phyloP scores from a whole-genome alignment of 92 coral and sea anemone species.

The Siderastrea radians region DNA sequence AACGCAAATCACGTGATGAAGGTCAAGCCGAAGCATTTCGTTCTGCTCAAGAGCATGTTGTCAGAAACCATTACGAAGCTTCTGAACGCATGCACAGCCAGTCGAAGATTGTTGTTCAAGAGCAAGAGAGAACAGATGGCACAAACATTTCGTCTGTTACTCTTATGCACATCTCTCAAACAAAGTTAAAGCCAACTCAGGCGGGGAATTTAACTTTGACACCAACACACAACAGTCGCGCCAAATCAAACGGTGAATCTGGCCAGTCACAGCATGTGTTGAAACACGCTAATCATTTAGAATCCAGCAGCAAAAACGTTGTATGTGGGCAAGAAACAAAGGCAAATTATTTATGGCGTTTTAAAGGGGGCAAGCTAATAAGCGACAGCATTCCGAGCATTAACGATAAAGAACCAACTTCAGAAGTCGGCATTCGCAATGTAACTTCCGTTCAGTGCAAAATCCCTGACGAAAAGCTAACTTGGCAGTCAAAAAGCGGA shows the following conservation, averaged over 20 bases:
- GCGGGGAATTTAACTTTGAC: too few species aligned
- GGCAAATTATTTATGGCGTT: constrained; percentile 46
- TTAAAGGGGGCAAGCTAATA: constrained; percentile 37
- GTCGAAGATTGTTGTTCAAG: constrained; percentile 3
- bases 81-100: neutral
- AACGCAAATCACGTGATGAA: neutral
- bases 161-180: constrained; percentile 11
- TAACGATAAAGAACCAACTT: neutral
- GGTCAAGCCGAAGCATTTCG: neutral
- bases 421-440: constrained; percentile 8
- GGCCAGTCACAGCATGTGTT: neutral
- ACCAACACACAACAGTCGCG: neutral
- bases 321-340: constrained; percentile 12
- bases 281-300: neutral
- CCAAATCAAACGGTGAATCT: neutral
- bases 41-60: neutral
- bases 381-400: constrained; percentile 39
- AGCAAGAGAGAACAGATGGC: constrained; percentile 3
- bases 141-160: constrained; percentile 3
- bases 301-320: neutral
- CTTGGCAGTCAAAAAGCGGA: constrained; percentile 3
- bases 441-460: neutral
- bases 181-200: neutral
- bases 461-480: neutral
- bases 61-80: constrained; percentile 1